Evolutionary conservation across 2,888 invertebrate species (phyloP).

Genomic region (Latheticus oryzae): DNA sequence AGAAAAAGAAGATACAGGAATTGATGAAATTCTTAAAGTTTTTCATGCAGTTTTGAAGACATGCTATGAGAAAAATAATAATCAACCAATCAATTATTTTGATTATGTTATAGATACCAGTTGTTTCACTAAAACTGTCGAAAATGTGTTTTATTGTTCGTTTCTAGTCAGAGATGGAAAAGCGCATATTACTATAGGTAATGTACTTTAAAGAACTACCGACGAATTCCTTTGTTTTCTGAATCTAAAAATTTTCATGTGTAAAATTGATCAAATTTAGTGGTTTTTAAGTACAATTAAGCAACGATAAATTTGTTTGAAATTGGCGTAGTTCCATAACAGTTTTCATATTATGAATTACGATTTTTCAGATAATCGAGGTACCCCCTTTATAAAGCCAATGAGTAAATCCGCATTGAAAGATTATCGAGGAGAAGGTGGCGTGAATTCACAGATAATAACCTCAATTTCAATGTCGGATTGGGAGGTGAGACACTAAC

Average conservation of each 20-base stretch:
- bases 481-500: slow-evolving; percentile 68
- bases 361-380: slow-evolving; percentile 48
- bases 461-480: slow-evolving; percentile 68
- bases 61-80: slow-evolving; percentile 62
- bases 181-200: slow-evolving; percentile 68
- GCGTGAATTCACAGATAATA: slow-evolving; percentile 70
- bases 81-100: slow-evolving; percentile 70
- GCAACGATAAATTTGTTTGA: too few relatives aligned
- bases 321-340: too few relatives aligned
- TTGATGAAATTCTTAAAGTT: slow-evolving; percentile 69
- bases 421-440: slow-evolving; percentile 52
- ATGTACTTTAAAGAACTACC: too few relatives aligned
- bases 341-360: slow-evolving; percentile 1
- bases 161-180: slow-evolving; percentile 72
- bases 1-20: slow-evolving; percentile 69
- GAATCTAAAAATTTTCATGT: too few relatives aligned
- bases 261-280: too few relatives aligned
- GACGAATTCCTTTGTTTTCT: too few relatives aligned
- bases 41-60: slow-evolving; percentile 67
- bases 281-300: too few relatives aligned
- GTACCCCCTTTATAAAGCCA: slow-evolving; percentile 55
- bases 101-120: slow-evolving; percentile 71
- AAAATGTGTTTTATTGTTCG: slow-evolving; percentile 75
- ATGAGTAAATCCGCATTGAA: slow-evolving; percentile 52
- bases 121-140: slow-evolving; percentile 71